phyloP scores from a whole-genome alignment of 2,797 vertebrate genomes.

The Protonibea diacanthus region DNA sequence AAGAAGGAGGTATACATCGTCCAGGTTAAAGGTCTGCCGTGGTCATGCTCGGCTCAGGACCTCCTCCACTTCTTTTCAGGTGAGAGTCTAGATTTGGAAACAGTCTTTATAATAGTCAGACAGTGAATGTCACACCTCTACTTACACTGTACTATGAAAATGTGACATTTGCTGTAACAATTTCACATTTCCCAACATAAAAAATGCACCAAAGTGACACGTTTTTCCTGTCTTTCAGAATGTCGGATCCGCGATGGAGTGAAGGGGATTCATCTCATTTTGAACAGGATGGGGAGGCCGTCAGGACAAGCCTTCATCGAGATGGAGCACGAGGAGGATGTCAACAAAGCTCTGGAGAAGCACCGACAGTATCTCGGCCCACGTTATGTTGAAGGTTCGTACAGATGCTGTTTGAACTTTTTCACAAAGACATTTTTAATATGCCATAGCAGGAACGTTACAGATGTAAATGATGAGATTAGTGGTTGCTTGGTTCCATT shows the following conservation, averaged over 20 bases:
- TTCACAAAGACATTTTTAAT: neutral
- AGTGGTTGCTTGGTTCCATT: neutral
- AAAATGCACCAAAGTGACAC: too few species aligned
- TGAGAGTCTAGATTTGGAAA: conserved; percentile 62
- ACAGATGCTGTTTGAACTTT: neutral
- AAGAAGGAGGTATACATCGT: conserved; percentile 88
- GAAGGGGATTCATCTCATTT: conserved; percentile 91
- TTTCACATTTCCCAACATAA: too few species aligned
- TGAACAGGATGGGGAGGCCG: conserved; percentile 87
- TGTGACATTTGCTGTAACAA: neutral
- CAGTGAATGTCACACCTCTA: neutral
- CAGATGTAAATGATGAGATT: neutral
- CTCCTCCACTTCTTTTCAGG: conserved; percentile 93
- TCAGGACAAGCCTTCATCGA: conserved; percentile 93
- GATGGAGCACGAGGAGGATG: conserved; percentile 91
- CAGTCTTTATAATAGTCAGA: neutral
- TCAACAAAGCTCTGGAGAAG: conserved; percentile 92
- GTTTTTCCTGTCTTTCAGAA: conserved; percentile 76
- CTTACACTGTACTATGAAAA: neutral
- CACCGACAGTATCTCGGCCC: conserved; percentile 92
- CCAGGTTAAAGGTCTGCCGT: conserved; percentile 91
- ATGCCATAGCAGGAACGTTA: neutral
- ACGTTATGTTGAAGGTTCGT: conserved; percentile 94
- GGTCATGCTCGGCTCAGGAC: conserved; percentile 90
- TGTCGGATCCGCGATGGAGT: conserved; percentile 90